Evolutionary conservation across 2,888 invertebrate species (phyloP).

Genomic region (Coelinius sp.): DNA sequence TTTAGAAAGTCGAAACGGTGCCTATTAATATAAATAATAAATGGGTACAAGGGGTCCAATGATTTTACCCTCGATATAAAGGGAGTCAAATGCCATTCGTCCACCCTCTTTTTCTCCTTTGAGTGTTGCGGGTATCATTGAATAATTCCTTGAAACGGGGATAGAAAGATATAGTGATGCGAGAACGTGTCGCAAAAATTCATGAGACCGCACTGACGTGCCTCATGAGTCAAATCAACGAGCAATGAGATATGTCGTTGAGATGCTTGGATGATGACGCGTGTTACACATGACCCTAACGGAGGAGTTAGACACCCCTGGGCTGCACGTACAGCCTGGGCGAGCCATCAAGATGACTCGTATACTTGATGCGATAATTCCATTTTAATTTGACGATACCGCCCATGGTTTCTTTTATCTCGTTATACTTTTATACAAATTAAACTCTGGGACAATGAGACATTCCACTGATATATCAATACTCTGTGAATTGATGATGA

Average conservation of each 20-base stretch:
- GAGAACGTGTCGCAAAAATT: slow-evolving; percentile 47
- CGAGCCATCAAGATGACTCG: slow-evolving; percentile 41
- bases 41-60: slow-evolving; percentile 48
- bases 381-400: slow-evolving; percentile 64
- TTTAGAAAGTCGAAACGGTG: slow-evolving; percentile 38
- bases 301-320: not conserved
- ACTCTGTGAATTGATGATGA: too few relatives aligned
- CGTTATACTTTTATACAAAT: not conserved
- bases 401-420: slow-evolving; percentile 3
- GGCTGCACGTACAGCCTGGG: not conserved
- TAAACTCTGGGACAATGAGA: not conserved
- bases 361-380: slow-evolving; percentile 60
- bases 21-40: slow-evolving; percentile 66
- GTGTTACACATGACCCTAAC: slow-evolving; percentile 27
- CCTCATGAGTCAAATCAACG: slow-evolving; percentile 12
- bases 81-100: slow-evolving; percentile 36
- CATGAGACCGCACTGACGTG: slow-evolving; percentile 40
- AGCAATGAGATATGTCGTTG: not conserved
- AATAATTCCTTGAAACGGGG: slow-evolving; percentile 41
- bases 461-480: not conserved
- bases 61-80: slow-evolving; percentile 42
- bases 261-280: slow-evolving; percentile 29
- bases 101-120: not conserved
- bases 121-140: slow-evolving; percentile 37
- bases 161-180: slow-evolving; percentile 11